Evolutionary conservation across 2,113 vertebrate species (phyloP).

Genomic region (Sardina pilchardus): DNA sequence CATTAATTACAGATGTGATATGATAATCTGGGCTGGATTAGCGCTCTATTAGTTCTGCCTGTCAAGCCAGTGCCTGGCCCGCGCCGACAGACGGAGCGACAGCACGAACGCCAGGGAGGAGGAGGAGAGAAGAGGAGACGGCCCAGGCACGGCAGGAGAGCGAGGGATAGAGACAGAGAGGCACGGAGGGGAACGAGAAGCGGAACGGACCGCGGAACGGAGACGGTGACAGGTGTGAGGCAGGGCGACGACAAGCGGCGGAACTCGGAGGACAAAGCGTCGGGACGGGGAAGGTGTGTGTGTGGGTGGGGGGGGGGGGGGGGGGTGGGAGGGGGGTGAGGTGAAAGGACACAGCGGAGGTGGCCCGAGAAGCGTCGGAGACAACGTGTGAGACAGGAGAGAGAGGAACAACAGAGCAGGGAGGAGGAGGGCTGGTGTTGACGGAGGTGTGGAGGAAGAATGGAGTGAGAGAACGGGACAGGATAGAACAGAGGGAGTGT

Average conservation of each 20-base stretch:
- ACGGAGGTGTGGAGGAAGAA: not conserved
- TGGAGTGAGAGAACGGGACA: not conserved
- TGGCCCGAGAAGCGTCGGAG: not conserved
- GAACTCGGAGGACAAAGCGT: no score
- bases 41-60: conserved; percentile 50
- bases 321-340: no score
- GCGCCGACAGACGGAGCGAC: not conserved
- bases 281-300: no score
- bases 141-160: conserved; percentile 16
- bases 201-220: not conserved
- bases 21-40: conserved; percentile 60
- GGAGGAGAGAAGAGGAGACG: no score
- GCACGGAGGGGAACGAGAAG: not conserved
- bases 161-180: not conserved
- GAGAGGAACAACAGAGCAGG: not conserved
- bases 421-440: no score
- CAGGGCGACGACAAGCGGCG: no score
- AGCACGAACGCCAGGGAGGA: conserved; percentile 23
- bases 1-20: conserved; percentile 57
- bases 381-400: conserved; percentile 20
- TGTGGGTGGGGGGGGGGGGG: no score
- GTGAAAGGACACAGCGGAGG: no score
- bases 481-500: not conserved
- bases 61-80: conserved; percentile 33
- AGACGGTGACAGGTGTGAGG: no score